Evolutionary conservation across 2,888 invertebrate species (phyloP).

Genomic region (Drosophila tanythrix): DNA sequence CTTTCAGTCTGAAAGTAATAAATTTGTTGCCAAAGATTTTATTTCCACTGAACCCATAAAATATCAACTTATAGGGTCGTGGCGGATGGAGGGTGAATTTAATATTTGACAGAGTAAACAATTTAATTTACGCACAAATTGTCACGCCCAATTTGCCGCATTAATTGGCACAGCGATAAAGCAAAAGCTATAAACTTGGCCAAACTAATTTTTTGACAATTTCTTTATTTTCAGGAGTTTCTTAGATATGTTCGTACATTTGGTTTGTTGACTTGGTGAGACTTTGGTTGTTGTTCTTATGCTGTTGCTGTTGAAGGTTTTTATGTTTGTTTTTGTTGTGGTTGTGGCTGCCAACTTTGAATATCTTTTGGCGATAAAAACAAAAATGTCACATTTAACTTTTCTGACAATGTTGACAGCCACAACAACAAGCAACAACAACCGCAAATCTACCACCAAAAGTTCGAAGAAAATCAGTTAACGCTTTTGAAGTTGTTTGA

Average conservation of each 20-base stretch:
- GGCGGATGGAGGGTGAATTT: neutral
- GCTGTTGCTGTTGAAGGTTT: slow-evolving; percentile 7
- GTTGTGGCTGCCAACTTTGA: slow-evolving; percentile 41
- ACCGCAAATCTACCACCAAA: slow-evolving; percentile 37
- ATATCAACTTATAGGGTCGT: slow-evolving; percentile 39
- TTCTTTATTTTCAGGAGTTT: slow-evolving; percentile 34
- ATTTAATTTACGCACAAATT: slow-evolving; percentile 45
- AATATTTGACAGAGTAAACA: slow-evolving; percentile 38
- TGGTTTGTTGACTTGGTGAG: slow-evolving; percentile 6
- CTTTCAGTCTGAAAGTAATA: slow-evolving; percentile 6
- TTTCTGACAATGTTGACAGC: slow-evolving; percentile 57
- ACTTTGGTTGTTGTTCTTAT: neutral
- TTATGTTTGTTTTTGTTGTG: slow-evolving; percentile 12
- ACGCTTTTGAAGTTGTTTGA: slow-evolving; percentile 36
- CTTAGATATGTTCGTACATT: slow-evolving; percentile 17
- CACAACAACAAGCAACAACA: slow-evolving; percentile 8
- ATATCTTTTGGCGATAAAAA: slow-evolving; percentile 50
- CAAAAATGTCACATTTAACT: slow-evolving; percentile 58
- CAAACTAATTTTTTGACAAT: slow-evolving; percentile 29
- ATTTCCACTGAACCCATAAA: slow-evolving; percentile 54
- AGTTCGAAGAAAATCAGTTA: slow-evolving; percentile 56
- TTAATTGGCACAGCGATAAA: slow-evolving; percentile 44
- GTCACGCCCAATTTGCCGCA: slow-evolving; percentile 48
- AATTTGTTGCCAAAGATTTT: slow-evolving; percentile 24
- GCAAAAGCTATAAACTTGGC: slow-evolving; percentile 32